A percentile compares a stretch with the other conserved stretches of the same genome.
Evolutionary conservation across 2,797 vertebrate genomes (phyloP).

Genomic region (Miichthys miiuy): DNA sequence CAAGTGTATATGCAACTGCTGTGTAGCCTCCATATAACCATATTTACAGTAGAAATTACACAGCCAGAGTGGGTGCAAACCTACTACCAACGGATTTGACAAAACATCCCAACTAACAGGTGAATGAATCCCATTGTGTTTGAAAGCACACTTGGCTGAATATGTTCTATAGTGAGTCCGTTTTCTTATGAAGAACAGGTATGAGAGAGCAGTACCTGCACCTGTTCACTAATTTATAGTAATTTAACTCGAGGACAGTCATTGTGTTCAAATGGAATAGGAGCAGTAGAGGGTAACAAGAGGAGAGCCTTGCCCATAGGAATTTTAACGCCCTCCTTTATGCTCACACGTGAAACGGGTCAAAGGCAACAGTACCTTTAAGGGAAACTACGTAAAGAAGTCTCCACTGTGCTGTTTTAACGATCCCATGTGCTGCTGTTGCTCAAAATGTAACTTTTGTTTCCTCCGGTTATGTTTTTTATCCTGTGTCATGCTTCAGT

Average conservation of each 20-base stretch:
- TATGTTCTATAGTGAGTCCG: neutral
- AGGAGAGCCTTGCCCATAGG: constrained; percentile 55
- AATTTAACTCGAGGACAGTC: constrained; percentile 48
- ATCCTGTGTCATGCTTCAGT: neutral
- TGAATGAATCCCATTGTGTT: constrained; percentile 4
- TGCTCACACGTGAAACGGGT: constrained; percentile 67
- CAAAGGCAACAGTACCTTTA: constrained; percentile 61
- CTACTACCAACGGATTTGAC: neutral
- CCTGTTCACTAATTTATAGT: constrained; percentile 67
- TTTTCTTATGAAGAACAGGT: constrained; percentile 27
- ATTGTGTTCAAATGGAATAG: constrained; percentile 69
- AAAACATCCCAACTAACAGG: neutral
- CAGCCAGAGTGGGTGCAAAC: neutral
- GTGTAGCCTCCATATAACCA: constrained; percentile 14
- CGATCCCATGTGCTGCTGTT: constrained; percentile 32
- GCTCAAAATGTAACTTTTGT: neutral
- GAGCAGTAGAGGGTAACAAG: constrained; percentile 66
- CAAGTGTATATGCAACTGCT: constrained; percentile 26
- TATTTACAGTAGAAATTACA: constrained; percentile 3
- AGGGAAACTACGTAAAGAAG: constrained; percentile 47
- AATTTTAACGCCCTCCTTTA: constrained; percentile 69
- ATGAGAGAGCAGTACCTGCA: constrained; percentile 21
- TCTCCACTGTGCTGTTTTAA: constrained; percentile 25
- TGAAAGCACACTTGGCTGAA: constrained; percentile 19
- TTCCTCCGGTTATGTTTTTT: neutral